Conservation (phyloP, 2,888 invertebrate species). For the Dasysyrphus albostriatus region DNA sequence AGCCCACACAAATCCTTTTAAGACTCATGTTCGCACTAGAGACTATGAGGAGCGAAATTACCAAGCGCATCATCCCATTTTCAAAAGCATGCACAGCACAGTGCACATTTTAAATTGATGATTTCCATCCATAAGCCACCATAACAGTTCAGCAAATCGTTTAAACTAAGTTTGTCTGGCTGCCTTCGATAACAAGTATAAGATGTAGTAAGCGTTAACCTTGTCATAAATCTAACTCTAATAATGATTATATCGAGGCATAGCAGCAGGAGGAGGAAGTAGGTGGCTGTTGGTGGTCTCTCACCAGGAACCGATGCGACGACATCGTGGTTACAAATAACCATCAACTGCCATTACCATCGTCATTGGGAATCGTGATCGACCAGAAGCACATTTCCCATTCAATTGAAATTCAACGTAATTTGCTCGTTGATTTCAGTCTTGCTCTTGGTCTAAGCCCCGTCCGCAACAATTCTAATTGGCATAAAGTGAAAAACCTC, state of each 20-base stretch:
- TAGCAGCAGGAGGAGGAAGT: conserved; percentile 19
- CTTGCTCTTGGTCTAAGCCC: conserved; percentile 13
- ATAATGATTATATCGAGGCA: conserved; percentile 66
- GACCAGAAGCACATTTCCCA: conserved; percentile 56
- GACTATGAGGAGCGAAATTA: conserved; percentile 29
- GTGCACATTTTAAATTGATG: conserved; percentile 31
- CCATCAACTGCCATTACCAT: conserved; percentile 36
- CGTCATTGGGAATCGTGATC: conserved; percentile 52
- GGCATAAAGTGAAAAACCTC: conserved; percentile 58
- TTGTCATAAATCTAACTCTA: conserved; percentile 72
- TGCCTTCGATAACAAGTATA: conserved; percentile 14
- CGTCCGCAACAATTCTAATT: conserved; percentile 56
- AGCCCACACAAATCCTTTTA: conserved; percentile 42
- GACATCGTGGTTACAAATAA: conserved; percentile 58
- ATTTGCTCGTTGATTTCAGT: conserved; percentile 48
- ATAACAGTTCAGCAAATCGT: neutral
- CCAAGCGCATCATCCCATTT: conserved; percentile 14
- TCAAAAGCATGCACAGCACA: neutral
- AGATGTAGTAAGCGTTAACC: conserved; percentile 61
- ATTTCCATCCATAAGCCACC: conserved; percentile 47
- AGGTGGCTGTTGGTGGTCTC: conserved; percentile 51
- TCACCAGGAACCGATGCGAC: conserved; percentile 30
- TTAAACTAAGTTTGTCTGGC: neutral
- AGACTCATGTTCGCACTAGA: neutral
- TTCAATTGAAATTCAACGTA: conserved; percentile 56